Evolutionary conservation across 2,888 invertebrate species (phyloP).

Genomic region (Dolomedes plantarius): DNA sequence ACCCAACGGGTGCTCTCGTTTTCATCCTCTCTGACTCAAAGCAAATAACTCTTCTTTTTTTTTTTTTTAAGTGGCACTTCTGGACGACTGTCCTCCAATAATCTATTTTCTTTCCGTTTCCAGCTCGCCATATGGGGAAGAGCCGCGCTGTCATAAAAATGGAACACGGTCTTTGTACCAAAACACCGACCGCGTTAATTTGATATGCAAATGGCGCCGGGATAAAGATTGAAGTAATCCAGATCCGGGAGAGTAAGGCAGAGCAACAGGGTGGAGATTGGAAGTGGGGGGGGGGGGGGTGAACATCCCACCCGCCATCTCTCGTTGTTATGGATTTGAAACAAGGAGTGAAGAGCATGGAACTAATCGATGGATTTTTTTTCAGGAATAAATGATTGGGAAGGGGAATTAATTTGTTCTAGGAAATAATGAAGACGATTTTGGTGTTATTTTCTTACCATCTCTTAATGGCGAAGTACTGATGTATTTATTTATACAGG

Average conservation of each 20-base stretch:
- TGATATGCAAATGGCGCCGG: background rate
- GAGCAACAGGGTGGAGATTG: background rate
- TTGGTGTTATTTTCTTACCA: no score
- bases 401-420: no score
- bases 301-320: no score
- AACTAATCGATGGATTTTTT: no score
- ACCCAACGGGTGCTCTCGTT: background rate
- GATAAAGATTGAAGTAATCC: background rate
- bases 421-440: no score
- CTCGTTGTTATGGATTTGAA: no score
- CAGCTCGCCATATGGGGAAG: background rate
- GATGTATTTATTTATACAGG: no score
- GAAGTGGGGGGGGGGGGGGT: no score
- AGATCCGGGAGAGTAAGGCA: background rate
- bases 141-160: background rate
- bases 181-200: background rate
- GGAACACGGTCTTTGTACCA: background rate
- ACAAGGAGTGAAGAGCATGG: no score
- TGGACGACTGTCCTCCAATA: background rate
- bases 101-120: background rate
- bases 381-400: no score
- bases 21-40: background rate
- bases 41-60: background rate
- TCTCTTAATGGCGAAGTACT: no score
- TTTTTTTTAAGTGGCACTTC: background rate